Evolutionary conservation across 1,140 invertebrate species (phyloP), one percentile per base, ranked within the genome.

Genomic region (Atta cephalotes): DNA sequence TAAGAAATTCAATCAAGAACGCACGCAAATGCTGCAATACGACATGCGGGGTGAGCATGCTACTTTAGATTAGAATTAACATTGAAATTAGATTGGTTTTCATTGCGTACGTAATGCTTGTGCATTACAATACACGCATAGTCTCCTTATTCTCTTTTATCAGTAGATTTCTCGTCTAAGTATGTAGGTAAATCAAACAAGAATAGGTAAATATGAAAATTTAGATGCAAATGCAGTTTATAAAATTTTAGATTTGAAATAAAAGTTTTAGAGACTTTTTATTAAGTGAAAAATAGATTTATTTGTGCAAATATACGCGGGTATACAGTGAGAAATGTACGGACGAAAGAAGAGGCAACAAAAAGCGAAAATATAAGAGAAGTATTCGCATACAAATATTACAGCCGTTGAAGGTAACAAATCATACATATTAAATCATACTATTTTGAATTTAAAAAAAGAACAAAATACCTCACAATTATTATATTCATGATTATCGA

Each of bases 1-100:
- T 84, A 84, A 84, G 80, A 84, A 84, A 84, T 84, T 84, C 70
- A 84, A 76, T 84, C 80, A 70, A 62, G 70, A 76, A 76, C 70
- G 39, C 80, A 84, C 58, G 80, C 80, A 39, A 84, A 45, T 76
- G 45, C 21, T 72, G 53, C 79, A 25, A 16, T 31, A 62, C 58
- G 70, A 63, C 80, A 84, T 39, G 80, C 80, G 62, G 39, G 5
- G 39, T 39, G 31, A 82, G 25, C 53, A 60, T 53, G 80, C 62
- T 49, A 62, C 9, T n/a, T 49, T 0, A 71, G 49, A 76, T 76
- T 84, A 51, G n/a, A n/a, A 76, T 84, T 62, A 76, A 2, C 39
- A 25, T 53, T 74, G 31, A 65, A 84, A 76, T 76, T 74, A 56
- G 39, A 14, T 62, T 84, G 53, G 74, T 74, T 25, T 25, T 72